Conservation (phyloP, 2,113 vertebrate genomes). For the Alligator sinensis region DNA sequence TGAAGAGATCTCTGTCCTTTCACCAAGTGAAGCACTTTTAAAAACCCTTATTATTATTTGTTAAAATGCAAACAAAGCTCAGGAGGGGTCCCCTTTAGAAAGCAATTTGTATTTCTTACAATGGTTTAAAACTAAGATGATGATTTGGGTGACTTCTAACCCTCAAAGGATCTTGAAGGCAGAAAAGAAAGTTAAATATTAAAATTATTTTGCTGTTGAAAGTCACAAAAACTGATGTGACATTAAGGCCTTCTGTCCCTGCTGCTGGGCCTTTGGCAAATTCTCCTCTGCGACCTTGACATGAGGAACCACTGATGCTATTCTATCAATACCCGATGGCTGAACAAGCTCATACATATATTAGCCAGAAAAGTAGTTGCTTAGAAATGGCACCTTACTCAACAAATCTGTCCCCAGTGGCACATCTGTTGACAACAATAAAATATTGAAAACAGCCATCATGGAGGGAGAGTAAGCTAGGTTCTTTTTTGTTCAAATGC, state of each 20-base stretch:
- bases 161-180: slow-evolving; percentile 23
- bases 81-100: slow-evolving; percentile 33
- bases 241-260: slow-evolving; percentile 55
- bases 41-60: slow-evolving; percentile 55
- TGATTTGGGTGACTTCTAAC: slow-evolving; percentile 49
- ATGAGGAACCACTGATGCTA: slow-evolving; percentile 54
- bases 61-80: slow-evolving; percentile 63
- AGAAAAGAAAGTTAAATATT: slow-evolving; percentile 68
- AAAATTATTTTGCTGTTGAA: slow-evolving; percentile 55
- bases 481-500: not conserved
- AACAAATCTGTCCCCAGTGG: not conserved
- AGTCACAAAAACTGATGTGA: slow-evolving; percentile 60
- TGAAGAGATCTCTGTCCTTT: slow-evolving; percentile 3
- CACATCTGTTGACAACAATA: not conserved
- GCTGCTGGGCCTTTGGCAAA: slow-evolving; percentile 67
- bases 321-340: slow-evolving; percentile 65
- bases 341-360: slow-evolving; percentile 37
- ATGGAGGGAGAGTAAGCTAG: not conserved
- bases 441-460: not conserved
- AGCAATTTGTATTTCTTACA: slow-evolving; percentile 41
- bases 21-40: slow-evolving; percentile 26
- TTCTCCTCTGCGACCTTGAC: slow-evolving; percentile 75
- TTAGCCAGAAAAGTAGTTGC: not conserved
- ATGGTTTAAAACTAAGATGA: slow-evolving; percentile 30
- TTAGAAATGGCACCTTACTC: slow-evolving; percentile 14